These are phyloP conservation scores for Leguminivora glycinivorella DNA, from an alignment of 1,140 invertebrate species.

Conservation along the genomic window DNA sequence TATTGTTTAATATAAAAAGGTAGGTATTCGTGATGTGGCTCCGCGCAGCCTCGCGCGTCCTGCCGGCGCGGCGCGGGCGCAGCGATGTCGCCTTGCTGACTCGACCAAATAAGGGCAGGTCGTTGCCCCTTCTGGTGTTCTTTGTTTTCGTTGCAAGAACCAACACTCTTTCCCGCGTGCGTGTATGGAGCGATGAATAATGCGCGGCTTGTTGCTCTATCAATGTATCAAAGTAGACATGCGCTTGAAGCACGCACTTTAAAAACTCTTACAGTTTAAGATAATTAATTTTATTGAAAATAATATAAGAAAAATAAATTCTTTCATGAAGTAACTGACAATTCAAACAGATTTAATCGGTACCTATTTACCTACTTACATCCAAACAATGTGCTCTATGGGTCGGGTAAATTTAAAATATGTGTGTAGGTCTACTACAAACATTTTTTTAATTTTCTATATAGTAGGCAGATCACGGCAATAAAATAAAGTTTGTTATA, in stretches of 20 bases:
- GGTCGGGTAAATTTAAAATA: too few relatives aligned
- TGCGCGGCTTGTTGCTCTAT: conserved; percentile 34
- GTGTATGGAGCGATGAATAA: conserved; percentile 62
- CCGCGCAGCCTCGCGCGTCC: conserved; percentile 27
- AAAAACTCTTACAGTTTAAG: not conserved
- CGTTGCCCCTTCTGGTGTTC: conserved; percentile 60
- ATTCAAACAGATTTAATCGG: too few relatives aligned
- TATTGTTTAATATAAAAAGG: conserved; percentile 21
- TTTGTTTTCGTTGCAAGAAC: conserved; percentile 66
- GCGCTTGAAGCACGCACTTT: not conserved
- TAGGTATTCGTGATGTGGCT: conserved; percentile 20
- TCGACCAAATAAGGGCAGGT: conserved; percentile 76
- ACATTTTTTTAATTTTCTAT: not conserved
- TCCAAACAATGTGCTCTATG: too few relatives aligned
- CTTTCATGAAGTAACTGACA: too few relatives aligned
- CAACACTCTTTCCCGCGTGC: conserved; percentile 61
- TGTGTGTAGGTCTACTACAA: too few relatives aligned
- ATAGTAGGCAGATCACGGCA: conserved; percentile 30
- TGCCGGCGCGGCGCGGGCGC: conserved; percentile 30
- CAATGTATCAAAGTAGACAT: conserved; percentile 17
- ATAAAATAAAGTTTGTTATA: conserved; percentile 40
- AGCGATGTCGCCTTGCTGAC: conserved; percentile 53
- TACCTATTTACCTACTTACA: not conserved
- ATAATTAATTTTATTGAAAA: too few relatives aligned
- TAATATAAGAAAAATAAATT: too few relatives aligned